These are phyloP conservation scores for Atta colombica DNA, from an alignment of 1,140 invertebrate species.

Conservation along the genomic window DNA sequence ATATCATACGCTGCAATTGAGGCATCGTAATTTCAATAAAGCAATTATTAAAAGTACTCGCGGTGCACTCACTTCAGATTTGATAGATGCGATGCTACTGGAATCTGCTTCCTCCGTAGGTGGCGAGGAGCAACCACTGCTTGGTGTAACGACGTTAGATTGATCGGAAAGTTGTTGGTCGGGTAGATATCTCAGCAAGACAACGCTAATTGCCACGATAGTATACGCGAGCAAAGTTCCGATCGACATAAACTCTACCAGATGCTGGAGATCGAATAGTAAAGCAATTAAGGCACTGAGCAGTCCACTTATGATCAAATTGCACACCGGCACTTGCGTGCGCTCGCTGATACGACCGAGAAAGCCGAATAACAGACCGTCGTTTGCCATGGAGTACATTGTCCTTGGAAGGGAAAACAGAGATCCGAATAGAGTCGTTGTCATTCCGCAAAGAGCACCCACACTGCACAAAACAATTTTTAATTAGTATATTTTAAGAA, in stretches of 20 bases:
- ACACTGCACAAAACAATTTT: slow-evolving; percentile 86
- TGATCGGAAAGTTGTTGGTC: slow-evolving; percentile 86
- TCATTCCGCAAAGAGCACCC: slow-evolving; percentile 96
- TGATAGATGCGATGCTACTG: slow-evolving; percentile 79
- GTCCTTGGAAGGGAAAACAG: slow-evolving; percentile 94
- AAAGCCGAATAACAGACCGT: slow-evolving; percentile 94
- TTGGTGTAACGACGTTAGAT: slow-evolving; percentile 77
- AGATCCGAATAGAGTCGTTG: slow-evolving; percentile 94
- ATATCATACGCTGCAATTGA: neutral
- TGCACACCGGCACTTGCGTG: slow-evolving; percentile 94
- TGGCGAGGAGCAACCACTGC: slow-evolving; percentile 76
- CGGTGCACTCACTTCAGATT: slow-evolving; percentile 79
- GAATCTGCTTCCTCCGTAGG: slow-evolving; percentile 81
- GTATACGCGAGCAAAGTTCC: slow-evolving; percentile 96
- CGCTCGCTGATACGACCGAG: slow-evolving; percentile 91
- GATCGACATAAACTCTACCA: slow-evolving; percentile 98
- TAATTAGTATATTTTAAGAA: neutral
- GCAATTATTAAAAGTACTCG: too few species aligned
- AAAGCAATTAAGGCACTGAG: slow-evolving; percentile 93
- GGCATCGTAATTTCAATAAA: neutral
- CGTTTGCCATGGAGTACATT: slow-evolving; percentile 95
- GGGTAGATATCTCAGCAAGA: slow-evolving; percentile 94
- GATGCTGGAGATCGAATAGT: slow-evolving; percentile 95
- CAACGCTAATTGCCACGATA: slow-evolving; percentile 95
- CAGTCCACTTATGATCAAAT: slow-evolving; percentile 93